These are phyloP conservation scores for Drosophila lutescens DNA, from an alignment of 2,888 invertebrate species.

Conservation along the genomic window DNA sequence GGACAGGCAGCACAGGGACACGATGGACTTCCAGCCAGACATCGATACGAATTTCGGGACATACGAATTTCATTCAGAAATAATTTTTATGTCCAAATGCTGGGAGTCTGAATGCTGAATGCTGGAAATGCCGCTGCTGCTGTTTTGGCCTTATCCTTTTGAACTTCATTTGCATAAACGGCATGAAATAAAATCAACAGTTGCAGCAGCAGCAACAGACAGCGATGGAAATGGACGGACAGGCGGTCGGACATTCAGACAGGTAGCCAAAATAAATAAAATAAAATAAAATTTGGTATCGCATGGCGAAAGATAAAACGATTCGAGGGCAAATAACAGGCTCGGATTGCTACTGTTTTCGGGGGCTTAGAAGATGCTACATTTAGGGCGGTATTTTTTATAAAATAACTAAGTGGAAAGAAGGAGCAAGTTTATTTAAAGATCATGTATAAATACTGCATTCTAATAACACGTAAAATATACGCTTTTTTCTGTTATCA, in stretches of 20 bases:
- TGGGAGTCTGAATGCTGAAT: constrained; percentile 57
- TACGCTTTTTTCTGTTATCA: too few relatives aligned
- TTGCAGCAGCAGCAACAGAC: constrained; percentile 58
- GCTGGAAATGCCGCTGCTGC: constrained; percentile 33
- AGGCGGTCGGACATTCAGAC: constrained; percentile 52
- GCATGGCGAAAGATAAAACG: constrained; percentile 65
- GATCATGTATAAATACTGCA: not conserved
- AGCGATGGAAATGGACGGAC: constrained; percentile 36
- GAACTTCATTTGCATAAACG: constrained; percentile 79
- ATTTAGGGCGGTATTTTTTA: not conserved
- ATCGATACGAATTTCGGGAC: constrained; percentile 71
- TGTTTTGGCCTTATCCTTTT: constrained; percentile 71
- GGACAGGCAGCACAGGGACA: constrained; percentile 35
- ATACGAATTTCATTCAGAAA: constrained; percentile 77
- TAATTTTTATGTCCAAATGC: constrained; percentile 77
- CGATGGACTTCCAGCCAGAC: constrained; percentile 30
- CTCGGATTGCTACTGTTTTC: constrained; percentile 60
- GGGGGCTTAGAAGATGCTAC: not conserved
- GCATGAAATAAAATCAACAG: constrained; percentile 77
- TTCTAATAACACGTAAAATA: not conserved
- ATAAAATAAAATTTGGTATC: constrained; percentile 62
- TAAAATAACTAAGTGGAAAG: not conserved
- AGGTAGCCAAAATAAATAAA: constrained; percentile 64
- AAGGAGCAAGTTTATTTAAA: not conserved
- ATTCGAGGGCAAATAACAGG: constrained; percentile 57